These are phyloP conservation scores for Lysandra bellargus DNA, from an alignment of 2,888 invertebrate genomes.

Conservation along the genomic window DNA sequence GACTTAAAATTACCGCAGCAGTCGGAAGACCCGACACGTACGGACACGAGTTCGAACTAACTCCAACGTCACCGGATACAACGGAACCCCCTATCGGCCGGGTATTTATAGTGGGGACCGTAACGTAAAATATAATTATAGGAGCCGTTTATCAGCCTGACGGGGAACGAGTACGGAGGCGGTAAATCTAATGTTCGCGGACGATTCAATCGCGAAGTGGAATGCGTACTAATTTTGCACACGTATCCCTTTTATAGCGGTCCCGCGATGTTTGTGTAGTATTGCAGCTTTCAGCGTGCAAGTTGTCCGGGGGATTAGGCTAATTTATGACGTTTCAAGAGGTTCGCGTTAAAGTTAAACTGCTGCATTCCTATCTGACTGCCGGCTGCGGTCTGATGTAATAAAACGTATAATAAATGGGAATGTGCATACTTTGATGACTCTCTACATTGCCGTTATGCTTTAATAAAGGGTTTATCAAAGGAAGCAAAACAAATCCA, in stretches of 20 bases:
- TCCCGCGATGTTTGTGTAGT: conserved; percentile 47
- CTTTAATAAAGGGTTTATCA: not conserved
- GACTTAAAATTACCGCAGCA: conserved; percentile 12
- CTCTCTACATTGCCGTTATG: not conserved
- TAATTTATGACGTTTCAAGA: conserved; percentile 52
- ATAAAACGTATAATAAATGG: conserved; percentile 28
- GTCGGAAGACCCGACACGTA: not conserved
- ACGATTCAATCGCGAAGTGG: conserved; percentile 73
- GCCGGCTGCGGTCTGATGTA: not conserved
- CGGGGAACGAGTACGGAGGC: conserved; percentile 72
- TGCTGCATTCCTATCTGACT: conserved; percentile 31
- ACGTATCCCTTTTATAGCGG: not conserved
- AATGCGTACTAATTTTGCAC: conserved; percentile 45
- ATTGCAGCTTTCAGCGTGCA: conserved; percentile 33
- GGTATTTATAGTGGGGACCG: conserved; percentile 71
- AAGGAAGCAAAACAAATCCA: not conserved
- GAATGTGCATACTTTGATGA: not conserved
- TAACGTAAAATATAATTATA: conserved; percentile 79
- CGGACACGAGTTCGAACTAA: conserved; percentile 23
- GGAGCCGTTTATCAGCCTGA: conserved; percentile 75
- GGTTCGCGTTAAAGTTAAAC: conserved; percentile 47
- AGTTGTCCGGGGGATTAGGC: conserved; percentile 55
- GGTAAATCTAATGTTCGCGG: conserved; percentile 68
- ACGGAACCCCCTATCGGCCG: conserved; percentile 59
- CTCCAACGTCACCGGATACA: conserved; percentile 23